A percentile compares a stretch with the other conserved stretches of the same genome.
Conservation (phyloP, 30 jellyfish, hydroid and myxozoan species). For the Chironex yamaguchii region DNA sequence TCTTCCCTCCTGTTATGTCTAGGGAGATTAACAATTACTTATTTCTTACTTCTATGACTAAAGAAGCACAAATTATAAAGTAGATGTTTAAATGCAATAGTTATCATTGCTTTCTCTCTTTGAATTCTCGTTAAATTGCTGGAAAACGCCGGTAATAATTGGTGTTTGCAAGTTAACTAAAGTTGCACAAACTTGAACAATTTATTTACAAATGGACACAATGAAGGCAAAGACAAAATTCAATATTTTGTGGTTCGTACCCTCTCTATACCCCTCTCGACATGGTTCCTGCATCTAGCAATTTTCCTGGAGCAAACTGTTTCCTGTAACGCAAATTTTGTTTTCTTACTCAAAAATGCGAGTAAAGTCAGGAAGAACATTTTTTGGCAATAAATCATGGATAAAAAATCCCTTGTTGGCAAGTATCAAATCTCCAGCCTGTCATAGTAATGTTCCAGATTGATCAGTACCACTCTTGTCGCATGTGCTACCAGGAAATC, state of each 20-base stretch:
- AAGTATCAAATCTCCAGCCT: conserved; percentile 34
- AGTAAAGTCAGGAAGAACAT: conserved; percentile 9
- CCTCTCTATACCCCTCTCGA: conserved; percentile 20
- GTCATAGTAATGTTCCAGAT: conserved; percentile 2
- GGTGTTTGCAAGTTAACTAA: conserved; percentile 15
- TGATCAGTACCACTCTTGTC: conserved; percentile 22
- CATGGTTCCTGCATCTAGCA: conserved; percentile 33
- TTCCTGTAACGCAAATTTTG: conserved; percentile 1
- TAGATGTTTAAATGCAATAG: neutral
- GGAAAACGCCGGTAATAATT: neutral
- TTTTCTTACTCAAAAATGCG: neutral
- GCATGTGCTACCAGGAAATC: conserved; percentile 58
- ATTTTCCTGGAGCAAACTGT: conserved; percentile 21
- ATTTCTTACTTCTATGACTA: neutral
- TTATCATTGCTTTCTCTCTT: neutral
- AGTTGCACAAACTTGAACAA: conserved; percentile 29
- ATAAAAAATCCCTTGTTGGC: conserved; percentile 5
- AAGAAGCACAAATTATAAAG: neutral
- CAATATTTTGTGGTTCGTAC: conserved; percentile 4
- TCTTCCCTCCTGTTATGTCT: neutral
- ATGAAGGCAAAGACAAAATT: conserved; percentile 1
- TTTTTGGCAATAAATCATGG: conserved; percentile 12
- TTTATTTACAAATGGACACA: conserved; percentile 33
- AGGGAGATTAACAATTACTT: neutral
- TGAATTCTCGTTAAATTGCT: conserved; percentile 1